phyloP scores from a whole-genome alignment of 2,797 vertebrate species.

The Podarcis lilfordi region DNA sequence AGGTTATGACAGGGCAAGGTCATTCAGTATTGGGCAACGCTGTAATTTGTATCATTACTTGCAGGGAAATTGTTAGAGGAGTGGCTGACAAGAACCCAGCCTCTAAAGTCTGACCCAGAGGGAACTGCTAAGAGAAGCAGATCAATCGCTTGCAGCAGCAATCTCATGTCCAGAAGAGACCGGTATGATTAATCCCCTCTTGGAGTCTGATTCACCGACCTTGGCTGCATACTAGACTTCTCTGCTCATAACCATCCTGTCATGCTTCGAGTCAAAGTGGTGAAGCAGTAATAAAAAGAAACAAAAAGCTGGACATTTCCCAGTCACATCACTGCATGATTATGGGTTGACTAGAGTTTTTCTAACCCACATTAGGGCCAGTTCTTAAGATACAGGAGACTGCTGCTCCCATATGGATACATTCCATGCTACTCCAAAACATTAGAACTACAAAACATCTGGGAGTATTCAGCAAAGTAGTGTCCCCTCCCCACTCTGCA shows the following conservation, averaged over 20 bases:
- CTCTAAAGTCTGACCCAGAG: background rate
- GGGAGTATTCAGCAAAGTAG: background rate
- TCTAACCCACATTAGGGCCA: background rate
- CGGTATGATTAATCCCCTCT: background rate
- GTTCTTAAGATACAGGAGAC: background rate
- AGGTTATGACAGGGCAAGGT: constrained; percentile 5
- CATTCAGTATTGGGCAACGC: background rate
- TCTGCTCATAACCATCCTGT: background rate
- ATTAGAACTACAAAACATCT: background rate
- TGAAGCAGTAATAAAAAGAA: background rate
- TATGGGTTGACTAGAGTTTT: background rate
- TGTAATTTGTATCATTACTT: accelerated
- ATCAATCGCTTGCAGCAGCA: background rate
- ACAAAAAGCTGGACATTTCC: background rate
- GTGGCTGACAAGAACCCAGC: background rate
- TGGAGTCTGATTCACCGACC: background rate
- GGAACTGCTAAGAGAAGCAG: background rate
- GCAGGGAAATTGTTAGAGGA: background rate
- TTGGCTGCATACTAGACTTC: background rate
- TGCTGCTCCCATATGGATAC: background rate
- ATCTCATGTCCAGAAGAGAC: background rate
- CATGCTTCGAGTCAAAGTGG: background rate
- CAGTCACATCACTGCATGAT: background rate
- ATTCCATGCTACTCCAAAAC: background rate
- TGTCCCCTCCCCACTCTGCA: background rate